Conservation (phyloP, 2,797 vertebrate genomes). For the Erpetoichthys calabaricus region DNA sequence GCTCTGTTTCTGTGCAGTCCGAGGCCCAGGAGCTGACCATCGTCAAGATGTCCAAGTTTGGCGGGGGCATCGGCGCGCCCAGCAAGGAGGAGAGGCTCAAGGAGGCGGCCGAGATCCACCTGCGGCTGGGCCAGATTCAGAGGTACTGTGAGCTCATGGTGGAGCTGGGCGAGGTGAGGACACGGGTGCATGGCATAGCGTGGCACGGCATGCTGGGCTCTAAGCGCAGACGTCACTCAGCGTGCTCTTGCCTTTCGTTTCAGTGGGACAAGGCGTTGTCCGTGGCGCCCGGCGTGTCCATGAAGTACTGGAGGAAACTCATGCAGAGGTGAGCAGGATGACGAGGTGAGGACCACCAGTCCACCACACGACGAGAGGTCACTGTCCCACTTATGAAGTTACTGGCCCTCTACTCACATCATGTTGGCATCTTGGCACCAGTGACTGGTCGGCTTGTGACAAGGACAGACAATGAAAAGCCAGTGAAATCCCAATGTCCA, state of each 20-base stretch:
- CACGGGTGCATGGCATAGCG: not conserved
- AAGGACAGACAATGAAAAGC: too few species aligned
- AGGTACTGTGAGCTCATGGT: slow-evolving; percentile 96
- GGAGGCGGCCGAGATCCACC: slow-evolving; percentile 86
- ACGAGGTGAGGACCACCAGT: too few species aligned
- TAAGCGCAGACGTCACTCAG: too few species aligned
- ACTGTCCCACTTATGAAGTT: too few species aligned
- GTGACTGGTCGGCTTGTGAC: too few species aligned
- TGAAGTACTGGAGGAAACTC: slow-evolving; percentile 93
- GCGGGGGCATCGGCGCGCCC: slow-evolving; percentile 81
- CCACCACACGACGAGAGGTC: too few species aligned
- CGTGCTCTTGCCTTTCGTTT: slow-evolving; percentile 11
- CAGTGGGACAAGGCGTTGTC: slow-evolving; percentile 95
- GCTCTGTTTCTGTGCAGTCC: slow-evolving; percentile 46
- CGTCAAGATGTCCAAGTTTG: slow-evolving; percentile 93
- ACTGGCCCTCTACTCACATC: too few species aligned
- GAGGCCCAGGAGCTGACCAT: slow-evolving; percentile 92
- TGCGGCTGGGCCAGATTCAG: slow-evolving; percentile 84
- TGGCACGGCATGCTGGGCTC: too few species aligned
- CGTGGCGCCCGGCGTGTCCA: slow-evolving; percentile 83
- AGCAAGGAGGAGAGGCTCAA: slow-evolving; percentile 84
- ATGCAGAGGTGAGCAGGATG: slow-evolving; percentile 71
- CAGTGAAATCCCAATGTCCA: too few species aligned
- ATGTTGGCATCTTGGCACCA: too few species aligned
- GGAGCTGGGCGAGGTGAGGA: slow-evolving; percentile 87